These are phyloP conservation scores for Lasioglossum morio DNA, from an alignment of 2,888 invertebrate species.

Conservation along the genomic window DNA sequence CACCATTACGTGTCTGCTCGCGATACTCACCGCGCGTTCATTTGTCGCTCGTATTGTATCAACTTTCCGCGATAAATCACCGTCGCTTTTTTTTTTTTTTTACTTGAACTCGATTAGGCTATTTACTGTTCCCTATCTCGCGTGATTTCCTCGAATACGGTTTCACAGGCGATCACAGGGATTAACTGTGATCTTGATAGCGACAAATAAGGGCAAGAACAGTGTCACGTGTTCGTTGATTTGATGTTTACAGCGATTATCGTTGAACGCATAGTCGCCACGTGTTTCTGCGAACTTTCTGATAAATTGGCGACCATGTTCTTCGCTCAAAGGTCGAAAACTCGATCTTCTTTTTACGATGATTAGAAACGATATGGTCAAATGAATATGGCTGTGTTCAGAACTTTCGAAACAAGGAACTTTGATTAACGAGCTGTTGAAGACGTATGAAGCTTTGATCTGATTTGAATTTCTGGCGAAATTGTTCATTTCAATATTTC, in stretches of 20 bases:
- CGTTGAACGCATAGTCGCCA: neutral
- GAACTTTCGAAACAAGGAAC: neutral
- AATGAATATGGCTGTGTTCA: neutral
- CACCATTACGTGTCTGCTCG: slow-evolving; percentile 35
- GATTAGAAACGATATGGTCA: neutral
- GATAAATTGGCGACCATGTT: neutral
- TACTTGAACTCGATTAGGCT: slow-evolving; percentile 13
- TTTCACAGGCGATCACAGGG: slow-evolving; percentile 13
- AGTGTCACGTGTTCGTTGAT: slow-evolving; percentile 1
- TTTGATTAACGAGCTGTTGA: neutral
- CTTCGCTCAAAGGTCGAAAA: neutral
- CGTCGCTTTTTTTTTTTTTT: slow-evolving; percentile 6
- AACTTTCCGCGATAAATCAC: slow-evolving; percentile 36
- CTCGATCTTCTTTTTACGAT: neutral
- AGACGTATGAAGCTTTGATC: neutral
- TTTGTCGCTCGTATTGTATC: slow-evolving; percentile 58
- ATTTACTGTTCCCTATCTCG: slow-evolving; percentile 50
- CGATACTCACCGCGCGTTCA: slow-evolving; percentile 45
- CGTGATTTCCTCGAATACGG: slow-evolving; percentile 35
- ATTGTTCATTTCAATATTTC: neutral
- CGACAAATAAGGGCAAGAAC: slow-evolving; percentile 7
- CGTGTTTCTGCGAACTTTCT: neutral
- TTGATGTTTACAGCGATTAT: slow-evolving; percentile 6
- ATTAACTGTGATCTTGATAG: slow-evolving; percentile 17
- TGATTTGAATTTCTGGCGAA: neutral